phyloP scores from a whole-genome alignment of 2,888 invertebrate species.

The Hypsopygia costalis region DNA sequence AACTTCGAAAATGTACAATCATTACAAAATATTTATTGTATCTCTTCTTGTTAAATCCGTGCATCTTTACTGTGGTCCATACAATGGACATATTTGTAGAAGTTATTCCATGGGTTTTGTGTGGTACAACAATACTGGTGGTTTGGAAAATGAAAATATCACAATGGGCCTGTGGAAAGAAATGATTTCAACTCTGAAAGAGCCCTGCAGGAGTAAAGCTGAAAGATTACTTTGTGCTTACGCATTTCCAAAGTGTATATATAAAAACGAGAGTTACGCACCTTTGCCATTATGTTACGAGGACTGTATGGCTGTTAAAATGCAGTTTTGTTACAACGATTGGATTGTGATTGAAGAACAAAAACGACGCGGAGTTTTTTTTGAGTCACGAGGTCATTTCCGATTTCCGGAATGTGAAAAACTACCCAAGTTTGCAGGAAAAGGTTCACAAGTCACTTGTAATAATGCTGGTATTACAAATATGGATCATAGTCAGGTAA shows the following conservation, averaged over 20 bases:
- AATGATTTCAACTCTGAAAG: conserved; percentile 87
- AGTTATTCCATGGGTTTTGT: conserved; percentile 85
- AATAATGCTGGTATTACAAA: conserved; percentile 92
- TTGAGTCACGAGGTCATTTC: conserved; percentile 92
- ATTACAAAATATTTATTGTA: conserved; percentile 50
- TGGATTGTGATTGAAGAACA: conserved; percentile 95
- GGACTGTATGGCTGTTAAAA: conserved; percentile 94
- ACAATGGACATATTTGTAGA: conserved; percentile 91
- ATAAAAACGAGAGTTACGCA: conserved; percentile 82
- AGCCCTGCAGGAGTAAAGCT: conserved; percentile 92
- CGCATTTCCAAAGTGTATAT: conserved; percentile 93
- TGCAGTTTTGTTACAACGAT: conserved; percentile 95
- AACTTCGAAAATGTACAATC: conserved; percentile 58
- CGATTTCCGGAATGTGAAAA: conserved; percentile 91
- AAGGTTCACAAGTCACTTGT: conserved; percentile 84
- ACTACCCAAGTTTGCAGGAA: conserved; percentile 86
- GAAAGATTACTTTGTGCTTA: conserved; percentile 95
- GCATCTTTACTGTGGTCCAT: conserved; percentile 91
- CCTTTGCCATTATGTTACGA: conserved; percentile 93
- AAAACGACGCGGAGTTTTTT: conserved; percentile 88
- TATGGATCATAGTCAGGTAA: conserved; percentile 89
- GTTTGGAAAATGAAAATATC: conserved; percentile 92
- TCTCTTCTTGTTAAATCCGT: conserved; percentile 64
- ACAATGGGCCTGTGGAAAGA: conserved; percentile 92
- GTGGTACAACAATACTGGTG: conserved; percentile 89